These are phyloP conservation scores for Hypena proboscidalis DNA, from an alignment of 2,888 invertebrate species.

Conservation along the genomic window DNA sequence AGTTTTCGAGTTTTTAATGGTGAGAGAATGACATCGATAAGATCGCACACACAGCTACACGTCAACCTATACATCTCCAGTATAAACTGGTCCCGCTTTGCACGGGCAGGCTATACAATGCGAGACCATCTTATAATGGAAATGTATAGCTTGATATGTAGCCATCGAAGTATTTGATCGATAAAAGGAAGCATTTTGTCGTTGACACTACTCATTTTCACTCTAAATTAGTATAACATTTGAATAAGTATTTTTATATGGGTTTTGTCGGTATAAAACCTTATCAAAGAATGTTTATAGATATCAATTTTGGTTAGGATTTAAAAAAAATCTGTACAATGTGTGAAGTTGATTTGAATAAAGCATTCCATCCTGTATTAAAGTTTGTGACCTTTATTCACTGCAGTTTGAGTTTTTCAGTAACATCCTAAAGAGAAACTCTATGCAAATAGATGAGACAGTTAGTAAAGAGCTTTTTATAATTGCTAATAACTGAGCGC, in stretches of 20 bases:
- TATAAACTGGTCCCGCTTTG: too few species aligned
- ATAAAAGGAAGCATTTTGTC: slow-evolving; percentile 43
- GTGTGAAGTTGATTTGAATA: slow-evolving; percentile 17
- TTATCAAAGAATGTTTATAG: slow-evolving; percentile 22
- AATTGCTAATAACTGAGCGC: too few species aligned
- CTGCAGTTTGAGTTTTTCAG: too few species aligned
- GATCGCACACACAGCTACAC: slow-evolving; percentile 62
- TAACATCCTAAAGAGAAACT: too few species aligned
- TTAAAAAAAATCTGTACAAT: slow-evolving; percentile 17
- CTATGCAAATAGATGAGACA: too few species aligned
- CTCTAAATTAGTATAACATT: slow-evolving; percentile 27
- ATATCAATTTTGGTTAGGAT: slow-evolving; percentile 22
- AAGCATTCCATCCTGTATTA: background rate
- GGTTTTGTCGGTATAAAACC: slow-evolving; percentile 18
- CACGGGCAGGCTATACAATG: too few species aligned
- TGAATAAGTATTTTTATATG: slow-evolving; percentile 40
- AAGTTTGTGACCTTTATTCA: background rate
- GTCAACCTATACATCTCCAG: too few species aligned
- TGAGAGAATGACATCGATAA: slow-evolving; percentile 67
- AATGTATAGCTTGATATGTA: too few species aligned
- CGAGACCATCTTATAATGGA: too few species aligned
- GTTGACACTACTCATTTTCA: slow-evolving; percentile 39
- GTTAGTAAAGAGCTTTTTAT: too few species aligned
- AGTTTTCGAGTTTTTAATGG: slow-evolving; percentile 67
- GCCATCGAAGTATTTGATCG: slow-evolving; percentile 61